Percentiles rank a stretch among this genome's conserved stretches.
phyloP scores from a whole-genome alignment of 2,113 vertebrate genomes.

The Cranoglanis bouderius region DNA sequence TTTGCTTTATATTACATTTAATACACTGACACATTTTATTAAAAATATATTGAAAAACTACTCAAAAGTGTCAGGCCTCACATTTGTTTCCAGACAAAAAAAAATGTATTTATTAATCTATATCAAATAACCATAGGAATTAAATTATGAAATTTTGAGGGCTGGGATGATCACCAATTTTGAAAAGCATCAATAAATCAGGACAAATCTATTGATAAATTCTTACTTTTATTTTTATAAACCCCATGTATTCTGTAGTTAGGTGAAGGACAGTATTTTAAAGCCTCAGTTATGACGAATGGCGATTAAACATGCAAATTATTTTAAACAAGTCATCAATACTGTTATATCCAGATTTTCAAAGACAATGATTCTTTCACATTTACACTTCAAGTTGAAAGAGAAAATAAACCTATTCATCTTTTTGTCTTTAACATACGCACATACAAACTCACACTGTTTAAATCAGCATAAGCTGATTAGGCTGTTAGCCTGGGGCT shows the following conservation, averaged over 20 bases:
- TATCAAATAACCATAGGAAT: neutral
- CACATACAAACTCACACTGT: too few relatives aligned
- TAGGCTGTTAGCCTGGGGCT: neutral
- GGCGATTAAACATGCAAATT: too few relatives aligned
- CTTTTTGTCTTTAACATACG: too few relatives aligned
- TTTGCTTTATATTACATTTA: neutral
- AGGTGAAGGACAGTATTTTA: neutral
- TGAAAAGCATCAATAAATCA: neutral
- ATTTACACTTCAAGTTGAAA: too few relatives aligned
- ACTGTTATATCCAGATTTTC: too few relatives aligned
- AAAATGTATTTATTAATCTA: neutral
- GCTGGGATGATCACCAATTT: neutral
- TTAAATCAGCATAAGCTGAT: neutral
- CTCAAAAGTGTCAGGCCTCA: neutral
- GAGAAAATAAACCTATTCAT: too few relatives aligned
- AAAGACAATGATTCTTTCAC: too few relatives aligned
- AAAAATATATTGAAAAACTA: neutral
- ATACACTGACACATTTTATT: neutral
- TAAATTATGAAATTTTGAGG: neutral
- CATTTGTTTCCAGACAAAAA: neutral
- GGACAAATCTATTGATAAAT: neutral
- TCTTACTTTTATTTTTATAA: neutral
- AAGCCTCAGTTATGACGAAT: neutral
- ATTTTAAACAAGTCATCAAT: too few relatives aligned
- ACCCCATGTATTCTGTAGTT: neutral